Evolutionary conservation across 2,113 vertebrate genomes (phyloP), one percentile per base, ranked within the genome.

Genomic region (Poecile atricapillus): DNA sequence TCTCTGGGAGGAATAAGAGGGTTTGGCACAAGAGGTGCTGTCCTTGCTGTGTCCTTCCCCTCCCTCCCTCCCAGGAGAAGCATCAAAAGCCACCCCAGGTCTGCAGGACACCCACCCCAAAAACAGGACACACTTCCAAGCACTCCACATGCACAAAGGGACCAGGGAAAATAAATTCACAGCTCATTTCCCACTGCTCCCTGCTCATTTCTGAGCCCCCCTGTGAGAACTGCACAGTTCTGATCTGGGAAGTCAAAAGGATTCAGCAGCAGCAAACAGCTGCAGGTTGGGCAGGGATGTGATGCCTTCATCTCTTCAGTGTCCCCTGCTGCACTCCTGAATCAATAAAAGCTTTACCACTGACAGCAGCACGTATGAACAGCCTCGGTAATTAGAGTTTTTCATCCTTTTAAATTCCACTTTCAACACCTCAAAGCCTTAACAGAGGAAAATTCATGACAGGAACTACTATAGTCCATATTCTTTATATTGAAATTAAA

Each of bases 171-270:
- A 43, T 2, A 41, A 58, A 43, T 2, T 39, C 59, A 24, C 50
- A 59, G 55, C 27, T 69, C 68, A 6, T 31, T 23, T 11, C 46
- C 20, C 47, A 8, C 10, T 31, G 53, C 78, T 84, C 39, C 39
- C 65, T 21, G 52, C 37, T 35, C 4, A 13, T 24, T 35, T 23
- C 60, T 63, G 44, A 68, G 35, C 41, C 52, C 60, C 58, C 2
- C 4, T 10, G 5, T 0, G 1, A 53, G 31, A 4, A 21, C 18
- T 13, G 43, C 15, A 3, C 31, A 13, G 37, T 2, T 58, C 16
- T 52, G 30, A 46, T 10, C 15, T 5, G 30, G 62, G 44, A 37
- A 52, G 41, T 5, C 28, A n/a, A n/a, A 75, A 39, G 43, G 47
- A 23, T 7, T 22, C 23, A 76, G 56, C 11, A 80, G 49, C 41